phyloP scores from a whole-genome alignment of 2,797 vertebrate genomes.

The Moxostoma hubbsi region DNA sequence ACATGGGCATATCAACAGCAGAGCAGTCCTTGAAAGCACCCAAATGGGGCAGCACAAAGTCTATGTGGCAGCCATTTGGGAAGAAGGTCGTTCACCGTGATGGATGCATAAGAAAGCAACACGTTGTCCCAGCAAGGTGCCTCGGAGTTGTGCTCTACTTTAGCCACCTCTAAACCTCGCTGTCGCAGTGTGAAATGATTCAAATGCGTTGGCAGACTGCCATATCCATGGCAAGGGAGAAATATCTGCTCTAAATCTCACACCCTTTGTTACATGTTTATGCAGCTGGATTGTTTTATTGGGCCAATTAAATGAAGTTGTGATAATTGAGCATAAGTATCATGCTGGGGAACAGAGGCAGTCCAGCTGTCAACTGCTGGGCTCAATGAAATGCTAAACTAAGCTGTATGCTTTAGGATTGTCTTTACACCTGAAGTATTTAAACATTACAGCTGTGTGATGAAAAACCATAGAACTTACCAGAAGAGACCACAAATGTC shows the following conservation, averaged over 20 bases:
- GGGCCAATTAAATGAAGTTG: slow-evolving; percentile 75
- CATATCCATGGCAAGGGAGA: slow-evolving; percentile 71
- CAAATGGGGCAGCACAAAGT: slow-evolving; percentile 73
- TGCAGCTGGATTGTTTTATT: slow-evolving; percentile 86
- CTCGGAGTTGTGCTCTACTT: slow-evolving; percentile 74
- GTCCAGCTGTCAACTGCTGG: slow-evolving; percentile 57
- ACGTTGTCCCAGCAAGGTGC: slow-evolving; percentile 76
- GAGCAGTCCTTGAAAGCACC: slow-evolving; percentile 50
- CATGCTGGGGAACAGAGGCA: slow-evolving; percentile 49
- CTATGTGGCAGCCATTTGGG: slow-evolving; percentile 79
- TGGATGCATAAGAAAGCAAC: slow-evolving; percentile 77
- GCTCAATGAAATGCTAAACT: slow-evolving; percentile 33
- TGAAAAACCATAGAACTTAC: slow-evolving; percentile 42
- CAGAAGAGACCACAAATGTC: slow-evolving; percentile 33
- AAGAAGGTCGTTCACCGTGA: slow-evolving; percentile 76
- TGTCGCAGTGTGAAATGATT: slow-evolving; percentile 74
- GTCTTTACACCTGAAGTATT: slow-evolving; percentile 52
- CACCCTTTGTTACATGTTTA: slow-evolving; percentile 81
- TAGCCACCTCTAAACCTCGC: slow-evolving; percentile 75
- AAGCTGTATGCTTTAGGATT: slow-evolving; percentile 14
- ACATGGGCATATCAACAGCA: slow-evolving; percentile 47
- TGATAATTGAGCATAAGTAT: slow-evolving; percentile 74
- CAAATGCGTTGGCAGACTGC: slow-evolving; percentile 71
- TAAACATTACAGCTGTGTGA: slow-evolving; percentile 50
- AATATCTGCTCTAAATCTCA: slow-evolving; percentile 77